These are phyloP conservation scores for Drosophila silvestris DNA, from an alignment of 2,888 invertebrate genomes.

Conservation along the genomic window DNA sequence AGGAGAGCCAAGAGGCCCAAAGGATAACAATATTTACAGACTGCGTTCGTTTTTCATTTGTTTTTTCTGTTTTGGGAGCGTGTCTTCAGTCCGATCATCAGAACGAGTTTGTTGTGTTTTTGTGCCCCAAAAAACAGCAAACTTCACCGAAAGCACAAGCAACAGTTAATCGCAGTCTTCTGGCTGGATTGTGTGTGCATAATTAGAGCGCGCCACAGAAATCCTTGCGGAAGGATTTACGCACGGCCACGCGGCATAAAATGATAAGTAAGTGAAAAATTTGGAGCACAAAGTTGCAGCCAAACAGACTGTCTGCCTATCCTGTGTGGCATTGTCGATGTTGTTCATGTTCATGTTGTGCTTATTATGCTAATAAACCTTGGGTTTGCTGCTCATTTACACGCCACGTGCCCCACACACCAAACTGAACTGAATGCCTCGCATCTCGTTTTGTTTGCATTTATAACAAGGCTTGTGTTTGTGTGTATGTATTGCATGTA, in stretches of 20 bases:
- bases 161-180: conserved; percentile 36
- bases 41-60: not conserved
- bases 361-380: conserved; percentile 68
- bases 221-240: conserved; percentile 73
- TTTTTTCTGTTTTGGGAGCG: not conserved
- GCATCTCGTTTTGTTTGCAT: conserved; percentile 12
- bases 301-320: not conserved
- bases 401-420: conserved; percentile 42
- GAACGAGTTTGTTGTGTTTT: not conserved
- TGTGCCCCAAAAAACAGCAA: not conserved
- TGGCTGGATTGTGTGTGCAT: conserved; percentile 37
- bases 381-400: conserved; percentile 54
- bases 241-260: conserved; percentile 75
- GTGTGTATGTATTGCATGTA: conserved; percentile 8
- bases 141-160: conserved; percentile 9
- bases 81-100: conserved; percentile 14
- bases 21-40: not conserved
- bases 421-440: not conserved
- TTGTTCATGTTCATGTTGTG: conserved; percentile 25
- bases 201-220: conserved; percentile 47
- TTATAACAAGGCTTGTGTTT: conserved; percentile 3
- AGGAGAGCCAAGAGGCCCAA: not conserved
- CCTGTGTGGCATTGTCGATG: conserved; percentile 24
- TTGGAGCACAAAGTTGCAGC: not conserved
- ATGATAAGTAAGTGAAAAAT: conserved; percentile 76